phyloP scores from a whole-genome alignment of 2,113 vertebrate genomes.

The Upupa epops region DNA sequence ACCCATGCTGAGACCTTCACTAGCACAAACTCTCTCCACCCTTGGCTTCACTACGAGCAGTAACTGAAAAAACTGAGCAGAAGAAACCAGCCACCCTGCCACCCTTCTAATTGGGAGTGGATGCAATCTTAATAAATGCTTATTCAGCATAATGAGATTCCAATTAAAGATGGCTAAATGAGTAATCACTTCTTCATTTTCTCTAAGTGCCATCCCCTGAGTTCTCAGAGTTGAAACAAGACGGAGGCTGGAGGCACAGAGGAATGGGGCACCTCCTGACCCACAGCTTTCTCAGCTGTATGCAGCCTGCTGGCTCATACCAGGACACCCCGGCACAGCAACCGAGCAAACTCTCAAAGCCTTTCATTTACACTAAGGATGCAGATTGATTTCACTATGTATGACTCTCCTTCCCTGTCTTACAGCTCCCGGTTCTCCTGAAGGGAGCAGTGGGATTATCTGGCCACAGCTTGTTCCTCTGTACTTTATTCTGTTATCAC shows the following conservation, averaged over 20 bases:
- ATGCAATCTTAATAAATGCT: constrained; percentile 10
- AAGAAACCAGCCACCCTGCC: background rate
- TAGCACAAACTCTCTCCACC: background rate
- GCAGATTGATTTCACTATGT: background rate
- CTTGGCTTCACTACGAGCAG: accelerated
- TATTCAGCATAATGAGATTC: constrained; percentile 5
- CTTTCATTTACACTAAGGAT: background rate
- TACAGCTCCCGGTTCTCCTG: background rate
- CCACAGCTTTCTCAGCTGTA: background rate
- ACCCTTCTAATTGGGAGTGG: background rate
- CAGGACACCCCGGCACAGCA: background rate
- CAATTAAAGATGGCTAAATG: constrained; percentile 10
- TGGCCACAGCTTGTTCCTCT: background rate
- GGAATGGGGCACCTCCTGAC: background rate
- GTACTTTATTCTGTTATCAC: background rate
- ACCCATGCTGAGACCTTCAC: accelerated
- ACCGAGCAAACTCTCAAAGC: background rate
- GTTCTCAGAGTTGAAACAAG: background rate
- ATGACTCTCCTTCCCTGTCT: background rate
- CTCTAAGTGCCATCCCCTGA: background rate
- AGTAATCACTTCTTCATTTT: constrained; percentile 9
- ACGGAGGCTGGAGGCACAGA: background rate
- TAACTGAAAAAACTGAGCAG: background rate
- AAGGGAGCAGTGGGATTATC: background rate
- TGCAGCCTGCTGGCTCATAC: background rate